phyloP scores from a whole-genome alignment of 2,113 vertebrate species.

The Sardina pilchardus region DNA sequence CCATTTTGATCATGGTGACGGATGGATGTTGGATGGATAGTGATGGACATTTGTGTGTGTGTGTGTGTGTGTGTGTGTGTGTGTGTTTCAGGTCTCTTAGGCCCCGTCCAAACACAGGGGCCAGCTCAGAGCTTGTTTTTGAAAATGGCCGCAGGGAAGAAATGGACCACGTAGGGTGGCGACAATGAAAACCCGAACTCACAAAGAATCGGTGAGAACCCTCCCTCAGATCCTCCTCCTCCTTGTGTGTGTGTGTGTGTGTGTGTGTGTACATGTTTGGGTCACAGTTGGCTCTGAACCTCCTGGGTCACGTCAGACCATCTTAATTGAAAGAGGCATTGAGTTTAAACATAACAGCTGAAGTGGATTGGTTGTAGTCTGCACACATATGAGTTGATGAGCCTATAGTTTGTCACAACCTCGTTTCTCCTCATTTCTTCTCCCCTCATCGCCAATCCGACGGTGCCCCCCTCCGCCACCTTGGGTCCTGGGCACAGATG shows the following conservation, averaged over 20 bases:
- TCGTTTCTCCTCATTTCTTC: constrained; percentile 33
- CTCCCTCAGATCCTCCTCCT: not conserved
- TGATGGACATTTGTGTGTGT: not conserved
- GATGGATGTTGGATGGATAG: not conserved
- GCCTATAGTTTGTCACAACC: not conserved
- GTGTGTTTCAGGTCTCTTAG: constrained; percentile 5
- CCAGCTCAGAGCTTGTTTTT: constrained; percentile 42
- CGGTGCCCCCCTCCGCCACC: constrained; percentile 29
- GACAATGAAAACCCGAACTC: constrained; percentile 79
- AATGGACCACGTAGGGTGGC: constrained; percentile 67
- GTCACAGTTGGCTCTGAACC: not conserved
- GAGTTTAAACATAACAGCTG: not conserved
- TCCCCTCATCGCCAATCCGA: constrained; percentile 5
- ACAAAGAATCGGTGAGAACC: constrained; percentile 78
- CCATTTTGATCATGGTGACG: not conserved
- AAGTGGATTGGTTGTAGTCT: not conserved
- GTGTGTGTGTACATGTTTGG: not conserved
- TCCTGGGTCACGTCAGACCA: constrained; percentile 9
- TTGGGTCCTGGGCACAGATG: constrained; percentile 68
- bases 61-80: not conserved
- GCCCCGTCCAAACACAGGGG: not conserved
- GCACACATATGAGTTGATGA: not conserved
- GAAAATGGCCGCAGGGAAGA: constrained; percentile 62
- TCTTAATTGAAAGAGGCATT: not conserved
- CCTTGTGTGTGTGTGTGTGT: not conserved